phyloP scores from a whole-genome alignment of 2,797 vertebrate species.

The Parauchenoglanis punctatus region DNA sequence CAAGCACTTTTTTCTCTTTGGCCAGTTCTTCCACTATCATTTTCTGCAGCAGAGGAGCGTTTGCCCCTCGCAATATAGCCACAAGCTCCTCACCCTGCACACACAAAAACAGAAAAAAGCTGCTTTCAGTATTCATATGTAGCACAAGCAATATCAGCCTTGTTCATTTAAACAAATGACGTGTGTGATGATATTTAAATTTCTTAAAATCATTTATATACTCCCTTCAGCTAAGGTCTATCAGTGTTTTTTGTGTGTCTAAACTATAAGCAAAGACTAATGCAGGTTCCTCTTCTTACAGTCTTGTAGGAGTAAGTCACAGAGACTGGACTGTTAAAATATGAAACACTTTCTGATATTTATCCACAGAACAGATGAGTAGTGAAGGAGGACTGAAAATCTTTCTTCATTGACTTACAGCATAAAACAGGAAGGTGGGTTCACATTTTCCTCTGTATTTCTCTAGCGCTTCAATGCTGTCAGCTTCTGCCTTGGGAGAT shows the following conservation, averaged over 20 bases:
- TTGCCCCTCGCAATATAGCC: conserved; percentile 83
- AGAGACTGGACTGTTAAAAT: not conserved
- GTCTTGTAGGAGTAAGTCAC: not conserved
- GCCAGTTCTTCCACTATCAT: conserved; percentile 84
- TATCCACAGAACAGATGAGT: not conserved
- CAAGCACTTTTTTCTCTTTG: conserved; percentile 78
- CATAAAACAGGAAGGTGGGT: conserved; percentile 91
- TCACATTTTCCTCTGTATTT: conserved; percentile 88
- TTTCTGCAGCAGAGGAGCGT: conserved; percentile 86
- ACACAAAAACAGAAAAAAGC: not conserved
- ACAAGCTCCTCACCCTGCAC: conserved; percentile 86
- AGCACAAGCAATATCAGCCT: not conserved
- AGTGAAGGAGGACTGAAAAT: conserved; percentile 19
- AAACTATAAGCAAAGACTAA: not conserved
- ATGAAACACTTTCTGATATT: not conserved
- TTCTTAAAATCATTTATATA: not conserved
- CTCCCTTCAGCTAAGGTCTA: not conserved
- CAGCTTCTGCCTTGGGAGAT: conserved; percentile 84
- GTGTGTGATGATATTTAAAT: not conserved
- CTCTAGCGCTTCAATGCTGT: conserved; percentile 84
- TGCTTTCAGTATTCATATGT: not conserved
- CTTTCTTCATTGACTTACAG: conserved; percentile 74
- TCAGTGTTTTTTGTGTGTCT: not conserved
- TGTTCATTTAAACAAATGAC: not conserved
- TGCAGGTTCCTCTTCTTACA: not conserved